Evolutionary conservation across 2,113 vertebrate species (phyloP).

Genomic region (Entelurus aequoreus): DNA sequence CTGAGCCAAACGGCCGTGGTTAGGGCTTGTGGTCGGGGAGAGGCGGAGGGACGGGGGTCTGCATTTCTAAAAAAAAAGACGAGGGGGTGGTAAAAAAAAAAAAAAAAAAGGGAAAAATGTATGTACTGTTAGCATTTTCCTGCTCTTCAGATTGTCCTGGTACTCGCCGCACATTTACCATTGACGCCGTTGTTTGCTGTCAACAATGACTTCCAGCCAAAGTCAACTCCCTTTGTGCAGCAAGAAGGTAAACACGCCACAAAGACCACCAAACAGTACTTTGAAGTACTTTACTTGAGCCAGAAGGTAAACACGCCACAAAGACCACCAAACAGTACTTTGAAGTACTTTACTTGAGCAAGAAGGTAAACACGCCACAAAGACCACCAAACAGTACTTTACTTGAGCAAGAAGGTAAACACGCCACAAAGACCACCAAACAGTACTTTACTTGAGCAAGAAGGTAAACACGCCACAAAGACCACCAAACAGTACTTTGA

Average conservation of each 20-base stretch:
- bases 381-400: not conserved
- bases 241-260: conserved; percentile 8
- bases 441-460: conserved; percentile 7
- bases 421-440: conserved; percentile 9
- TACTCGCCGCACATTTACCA: too few species aligned
- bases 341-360: conserved; percentile 1
- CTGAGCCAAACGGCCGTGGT: conserved; percentile 10
- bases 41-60: not conserved
- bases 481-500: not conserved
- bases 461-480: conserved; percentile 12
- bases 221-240: conserved; percentile 52
- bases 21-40: not conserved
- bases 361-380: conserved; percentile 11
- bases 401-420: too few species aligned
- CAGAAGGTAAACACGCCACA: conserved; percentile 7
- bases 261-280: conserved; percentile 1
- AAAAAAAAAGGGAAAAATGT: too few species aligned
- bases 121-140: too few species aligned
- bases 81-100: not conserved
- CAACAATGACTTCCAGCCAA: conserved; percentile 29
- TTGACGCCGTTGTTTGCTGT: conserved; percentile 14
- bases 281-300: conserved; percentile 1
- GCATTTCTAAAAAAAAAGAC: not conserved
- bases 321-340: not conserved
- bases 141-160: too few species aligned